A percentile compares a stretch with the other conserved stretches of the same genome.
Evolutionary conservation across 2,888 invertebrate genomes (phyloP).

Genomic region (Andrena marginata): DNA sequence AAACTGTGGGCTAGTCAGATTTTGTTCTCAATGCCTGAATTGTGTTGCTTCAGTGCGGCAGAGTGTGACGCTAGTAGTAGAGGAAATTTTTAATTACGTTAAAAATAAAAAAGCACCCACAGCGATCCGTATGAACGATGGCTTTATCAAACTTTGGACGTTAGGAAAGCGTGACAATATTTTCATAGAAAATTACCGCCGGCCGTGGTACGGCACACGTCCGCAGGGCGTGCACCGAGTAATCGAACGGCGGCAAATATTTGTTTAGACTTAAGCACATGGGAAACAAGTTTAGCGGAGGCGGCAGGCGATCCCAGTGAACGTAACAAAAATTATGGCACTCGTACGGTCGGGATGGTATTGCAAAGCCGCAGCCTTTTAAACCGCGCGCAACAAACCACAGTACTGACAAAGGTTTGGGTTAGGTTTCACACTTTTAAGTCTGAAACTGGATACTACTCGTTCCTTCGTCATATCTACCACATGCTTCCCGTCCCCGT

Average conservation of each 20-base stretch:
- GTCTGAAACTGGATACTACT: neutral
- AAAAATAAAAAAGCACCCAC: neutral
- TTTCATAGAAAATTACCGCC: constrained; percentile 56
- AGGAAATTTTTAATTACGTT: no score
- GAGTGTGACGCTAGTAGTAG: no score
- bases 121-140: neutral
- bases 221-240: neutral
- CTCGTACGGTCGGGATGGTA: neutral
- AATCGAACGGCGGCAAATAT: constrained; percentile 49
- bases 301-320: neutral
- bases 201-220: constrained; percentile 10
- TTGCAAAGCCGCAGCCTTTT: neutral
- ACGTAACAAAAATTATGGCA: constrained; percentile 35
- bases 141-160: constrained; percentile 45
- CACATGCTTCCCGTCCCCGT: neutral
- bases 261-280: constrained; percentile 38
- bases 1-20: no score
- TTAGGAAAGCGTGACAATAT: constrained; percentile 38
- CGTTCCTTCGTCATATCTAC: neutral
- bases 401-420: neutral
- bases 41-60: no score
- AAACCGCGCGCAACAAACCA: constrained; percentile 26
- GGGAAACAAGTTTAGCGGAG: constrained; percentile 37
- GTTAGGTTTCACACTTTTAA: neutral
- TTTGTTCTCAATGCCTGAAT: no score